Conservation (phyloP, 2,888 invertebrate species). For the Dascillus cervinus region DNA sequence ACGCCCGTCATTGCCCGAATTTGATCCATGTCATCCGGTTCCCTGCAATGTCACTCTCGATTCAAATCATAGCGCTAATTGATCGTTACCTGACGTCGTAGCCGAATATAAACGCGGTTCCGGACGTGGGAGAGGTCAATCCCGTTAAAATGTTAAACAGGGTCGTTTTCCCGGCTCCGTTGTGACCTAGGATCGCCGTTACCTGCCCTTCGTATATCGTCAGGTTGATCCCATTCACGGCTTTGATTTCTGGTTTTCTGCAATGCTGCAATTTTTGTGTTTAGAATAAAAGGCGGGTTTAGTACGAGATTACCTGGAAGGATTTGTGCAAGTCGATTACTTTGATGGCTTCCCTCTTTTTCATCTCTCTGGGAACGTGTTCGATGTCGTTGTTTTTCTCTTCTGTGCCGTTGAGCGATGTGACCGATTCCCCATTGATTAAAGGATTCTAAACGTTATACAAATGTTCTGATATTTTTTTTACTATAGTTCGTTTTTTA, state of each 20-base stretch:
- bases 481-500: too few species aligned
- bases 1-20: constrained; percentile 78
- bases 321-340: constrained; percentile 68
- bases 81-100: constrained; percentile 56
- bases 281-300: background rate
- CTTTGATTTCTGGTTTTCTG: constrained; percentile 60
- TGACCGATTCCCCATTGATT: constrained; percentile 40
- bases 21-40: constrained; percentile 67
- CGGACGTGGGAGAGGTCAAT: constrained; percentile 63
- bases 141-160: constrained; percentile 80
- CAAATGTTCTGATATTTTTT: background rate
- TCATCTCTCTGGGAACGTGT: constrained; percentile 62
- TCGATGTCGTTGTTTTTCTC: constrained; percentile 60
- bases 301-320: constrained; percentile 44
- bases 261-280: constrained; percentile 64
- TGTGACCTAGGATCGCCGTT: constrained; percentile 78
- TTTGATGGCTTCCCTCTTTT: constrained; percentile 66
- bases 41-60: too few species aligned
- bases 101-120: constrained; percentile 68
- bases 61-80: background rate
- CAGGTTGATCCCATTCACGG: constrained; percentile 69
- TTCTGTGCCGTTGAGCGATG: constrained; percentile 43
- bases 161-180: constrained; percentile 83
- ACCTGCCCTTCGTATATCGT: constrained; percentile 83
- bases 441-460: constrained; percentile 29